Percentiles rank a stretch among this genome's conserved stretches.
Evolutionary conservation across 2,888 invertebrate genomes (phyloP).

Genomic region (Catocala fraxini): DNA sequence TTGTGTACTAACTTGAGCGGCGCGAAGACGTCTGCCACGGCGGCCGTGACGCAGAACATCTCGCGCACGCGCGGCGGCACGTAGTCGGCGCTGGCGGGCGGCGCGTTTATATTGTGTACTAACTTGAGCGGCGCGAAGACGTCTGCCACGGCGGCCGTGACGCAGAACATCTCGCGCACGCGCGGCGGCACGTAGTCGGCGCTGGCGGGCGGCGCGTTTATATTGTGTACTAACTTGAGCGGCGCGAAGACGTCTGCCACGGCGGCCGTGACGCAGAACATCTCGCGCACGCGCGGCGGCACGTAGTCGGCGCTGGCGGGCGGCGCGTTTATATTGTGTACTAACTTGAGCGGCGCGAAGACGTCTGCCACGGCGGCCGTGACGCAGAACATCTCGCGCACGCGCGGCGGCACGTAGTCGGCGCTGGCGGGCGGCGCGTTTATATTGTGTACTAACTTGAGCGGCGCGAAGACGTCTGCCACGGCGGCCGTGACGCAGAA

Average conservation of each 20-base stretch:
- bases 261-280: slow-evolving; percentile 90
- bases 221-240: slow-evolving; percentile 82
- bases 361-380: slow-evolving; percentile 90
- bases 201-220: slow-evolving; percentile 42
- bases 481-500: slow-evolving; percentile 90
- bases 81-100: slow-evolving; percentile 58
- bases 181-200: slow-evolving; percentile 78
- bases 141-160: slow-evolving; percentile 90
- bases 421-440: slow-evolving; percentile 45
- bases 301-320: slow-evolving; percentile 60
- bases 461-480: slow-evolving; percentile 88
- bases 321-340: no score
- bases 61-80: slow-evolving; percentile 89
- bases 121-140: slow-evolving; percentile 88
- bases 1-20: slow-evolving; percentile 84
- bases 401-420: slow-evolving; percentile 80
- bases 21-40: slow-evolving; percentile 89
- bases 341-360: slow-evolving; percentile 86
- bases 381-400: slow-evolving; percentile 90
- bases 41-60: slow-evolving; percentile 90
- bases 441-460: slow-evolving; percentile 83
- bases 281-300: slow-evolving; percentile 89
- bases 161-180: slow-evolving; percentile 90
- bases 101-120: no score
- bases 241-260: slow-evolving; percentile 89